Conservation (phyloP, 2,113 vertebrate genomes). For the Suricata suricatta region DNA sequence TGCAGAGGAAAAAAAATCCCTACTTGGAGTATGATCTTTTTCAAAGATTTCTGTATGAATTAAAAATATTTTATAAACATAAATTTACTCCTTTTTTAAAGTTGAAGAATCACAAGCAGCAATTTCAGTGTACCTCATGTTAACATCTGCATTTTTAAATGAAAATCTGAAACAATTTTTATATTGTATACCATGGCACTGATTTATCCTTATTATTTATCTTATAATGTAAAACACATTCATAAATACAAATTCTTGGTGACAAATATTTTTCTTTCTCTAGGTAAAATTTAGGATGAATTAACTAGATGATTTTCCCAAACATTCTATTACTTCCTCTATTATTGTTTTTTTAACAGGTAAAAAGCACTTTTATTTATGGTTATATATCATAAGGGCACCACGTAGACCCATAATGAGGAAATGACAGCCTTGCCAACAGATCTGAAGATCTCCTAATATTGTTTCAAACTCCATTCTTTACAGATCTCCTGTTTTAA, state of each 20-base stretch:
- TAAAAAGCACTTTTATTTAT: neutral
- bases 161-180: neutral
- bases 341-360: neutral
- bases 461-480: neutral
- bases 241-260: neutral
- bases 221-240: neutral
- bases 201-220: neutral
- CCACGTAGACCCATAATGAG: neutral
- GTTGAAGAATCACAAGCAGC: neutral
- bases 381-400: neutral
- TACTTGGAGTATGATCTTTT: neutral
- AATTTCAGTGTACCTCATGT: neutral
- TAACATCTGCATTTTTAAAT: neutral
- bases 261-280: neutral
- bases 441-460: neutral
- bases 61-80: neutral
- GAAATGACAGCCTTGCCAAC: neutral
- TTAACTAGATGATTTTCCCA: neutral
- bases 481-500: neutral
- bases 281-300: neutral
- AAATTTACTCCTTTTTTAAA: neutral
- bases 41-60: neutral
- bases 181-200: neutral
- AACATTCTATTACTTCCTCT: neutral
- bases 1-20: neutral